Base-by-base conservation (phyloP, 2,113 vertebrate genomes). In the Siniperca knerii region DNA sequence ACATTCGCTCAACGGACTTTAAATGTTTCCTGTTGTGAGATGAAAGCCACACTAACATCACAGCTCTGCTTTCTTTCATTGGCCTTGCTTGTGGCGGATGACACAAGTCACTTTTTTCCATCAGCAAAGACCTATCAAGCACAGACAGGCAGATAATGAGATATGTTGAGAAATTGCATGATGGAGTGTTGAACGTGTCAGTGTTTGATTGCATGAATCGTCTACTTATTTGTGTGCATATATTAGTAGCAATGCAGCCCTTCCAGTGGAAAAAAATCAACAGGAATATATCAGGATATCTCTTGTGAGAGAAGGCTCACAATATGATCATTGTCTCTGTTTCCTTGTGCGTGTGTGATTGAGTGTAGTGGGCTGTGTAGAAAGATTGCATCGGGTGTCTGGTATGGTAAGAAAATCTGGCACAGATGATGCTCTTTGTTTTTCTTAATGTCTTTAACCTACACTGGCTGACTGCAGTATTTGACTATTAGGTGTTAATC, bases 1-100 rank as follows among this genome's bases (percentile, higher is more conserved):
- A 87, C 90, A 90, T 92, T 94, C 94, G 84, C 81, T 90, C 89
- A 69, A 66, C 75, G 62, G 87, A 72, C 90, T 83, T 90, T 83
- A 75, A 76, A 87, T 76, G 87, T 73, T 77, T 90, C 90, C 92
- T 82, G 85, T 74, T 85, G 90, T 69, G 84, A 88, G 86, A 90
- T 82, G 58, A 89, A 87, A 91, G 80, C 40, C 40, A 25, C 70
- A 20, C 79, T 29, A 64, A 44, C 76, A 61, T 79, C 84, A 55
- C 55, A 18, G 65, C 55, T 79, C 77, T 77, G 62, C 57, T 82
- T 71, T 71, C 35, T 75, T 40, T 75, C 46, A 18, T 33, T 29
- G 75, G 79, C 86, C 35, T 76, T 68, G n/a, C 35, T 52, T 76
- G 54, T 10, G 13, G 64, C 71, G 62, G 71, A 61, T 73, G 73